phyloP scores from a whole-genome alignment of 1,140 invertebrate genomes.

The Spodoptera litura region DNA sequence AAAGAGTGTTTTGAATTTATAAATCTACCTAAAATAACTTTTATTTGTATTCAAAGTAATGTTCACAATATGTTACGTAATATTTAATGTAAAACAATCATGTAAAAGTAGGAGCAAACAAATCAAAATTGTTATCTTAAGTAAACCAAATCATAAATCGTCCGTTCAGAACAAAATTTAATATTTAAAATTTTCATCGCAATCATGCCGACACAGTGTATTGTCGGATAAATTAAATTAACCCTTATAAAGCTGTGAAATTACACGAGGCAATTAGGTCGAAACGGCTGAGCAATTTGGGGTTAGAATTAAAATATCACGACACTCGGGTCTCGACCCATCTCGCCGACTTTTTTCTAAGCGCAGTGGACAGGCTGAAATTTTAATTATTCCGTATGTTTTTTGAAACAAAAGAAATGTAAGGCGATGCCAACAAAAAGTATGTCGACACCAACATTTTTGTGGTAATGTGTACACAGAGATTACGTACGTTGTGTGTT shows the following conservation, averaged over 20 bases:
- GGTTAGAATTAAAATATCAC: conserved; percentile 68
- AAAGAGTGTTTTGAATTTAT: too few relatives aligned
- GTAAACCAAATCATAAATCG: conserved; percentile 34
- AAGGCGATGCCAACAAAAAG: conserved; percentile 21
- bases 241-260: conserved; percentile 64
- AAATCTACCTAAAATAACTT: too few relatives aligned
- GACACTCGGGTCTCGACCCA: conserved; percentile 38
- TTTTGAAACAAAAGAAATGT: conserved; percentile 62
- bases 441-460: conserved; percentile 29
- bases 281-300: conserved; percentile 63
- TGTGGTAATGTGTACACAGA: conserved; percentile 3
- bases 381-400: conserved; percentile 66
- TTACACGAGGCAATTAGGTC: conserved; percentile 68
- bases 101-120: neutral
- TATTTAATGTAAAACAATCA: neutral
- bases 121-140: neutral
- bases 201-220: conserved; percentile 51
- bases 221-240: conserved; percentile 65
- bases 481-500: neutral
- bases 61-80: too few relatives aligned
- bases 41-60: too few relatives aligned
- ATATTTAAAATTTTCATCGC: conserved; percentile 56
- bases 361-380: conserved; percentile 56
- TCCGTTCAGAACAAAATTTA: conserved; percentile 31
- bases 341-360: conserved; percentile 53